Evolutionary conservation across 2,888 invertebrate species (phyloP).

Genomic region (Galeopsomyia nigrocyanea): DNA sequence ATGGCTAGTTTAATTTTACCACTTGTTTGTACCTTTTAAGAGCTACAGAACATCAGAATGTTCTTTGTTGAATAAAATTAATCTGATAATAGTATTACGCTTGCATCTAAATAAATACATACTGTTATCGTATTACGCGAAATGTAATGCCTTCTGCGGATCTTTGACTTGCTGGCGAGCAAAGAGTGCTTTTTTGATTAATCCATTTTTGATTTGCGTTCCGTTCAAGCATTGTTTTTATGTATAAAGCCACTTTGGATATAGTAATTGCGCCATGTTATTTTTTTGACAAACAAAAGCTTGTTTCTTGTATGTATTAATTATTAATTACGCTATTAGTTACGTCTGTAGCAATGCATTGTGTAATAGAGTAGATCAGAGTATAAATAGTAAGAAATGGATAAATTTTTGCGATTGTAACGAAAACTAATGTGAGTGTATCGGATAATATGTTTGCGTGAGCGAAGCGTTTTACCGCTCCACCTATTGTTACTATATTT

Average conservation of each 20-base stretch:
- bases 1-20: slow-evolving; percentile 47
- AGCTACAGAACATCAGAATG: slow-evolving; percentile 45
- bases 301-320: slow-evolving; percentile 15
- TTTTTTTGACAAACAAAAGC: background rate
- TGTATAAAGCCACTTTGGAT: slow-evolving; percentile 31
- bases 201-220: slow-evolving; percentile 32
- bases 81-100: slow-evolving; percentile 47
- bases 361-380: no score
- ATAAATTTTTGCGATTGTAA: no score
- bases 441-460: no score
- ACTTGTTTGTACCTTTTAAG: slow-evolving; percentile 47
- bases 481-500: slow-evolving; percentile 1
- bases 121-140: slow-evolving; percentile 50
- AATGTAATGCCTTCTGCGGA: slow-evolving; percentile 48
- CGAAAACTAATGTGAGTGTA: no score
- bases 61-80: slow-evolving; percentile 44
- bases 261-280: slow-evolving; percentile 23
- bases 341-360: background rate
- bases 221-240: slow-evolving; percentile 7
- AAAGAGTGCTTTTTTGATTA: slow-evolving; percentile 44
- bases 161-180: slow-evolving; percentile 50
- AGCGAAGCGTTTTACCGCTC: no score
- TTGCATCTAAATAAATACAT: slow-evolving; percentile 45
- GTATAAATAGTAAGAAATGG: no score
- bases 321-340: background rate